A percentile compares a stretch with the other conserved stretches of the same genome.
Evolutionary conservation across 1,140 invertebrate species (phyloP).

Genomic region (Calephelis nemesis): DNA sequence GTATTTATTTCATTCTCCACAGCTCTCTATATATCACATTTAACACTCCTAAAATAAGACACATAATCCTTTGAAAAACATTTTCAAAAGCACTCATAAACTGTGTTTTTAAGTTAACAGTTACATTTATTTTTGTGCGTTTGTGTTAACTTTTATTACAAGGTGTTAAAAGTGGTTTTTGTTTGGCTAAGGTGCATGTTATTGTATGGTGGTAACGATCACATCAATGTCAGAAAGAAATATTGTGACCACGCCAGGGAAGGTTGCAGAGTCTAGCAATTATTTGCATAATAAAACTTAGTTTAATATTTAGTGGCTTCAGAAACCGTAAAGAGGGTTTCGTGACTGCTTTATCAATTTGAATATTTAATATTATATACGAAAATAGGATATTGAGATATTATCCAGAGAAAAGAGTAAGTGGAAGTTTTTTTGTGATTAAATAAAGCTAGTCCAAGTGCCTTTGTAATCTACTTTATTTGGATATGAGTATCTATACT

Average conservation of each 20-base stretch:
- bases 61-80: slow-evolving; percentile 12
- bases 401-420: no score
- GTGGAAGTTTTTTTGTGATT: no score
- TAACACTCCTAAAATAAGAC: slow-evolving; percentile 8
- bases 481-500: no score
- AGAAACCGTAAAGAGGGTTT: slow-evolving; percentile 31
- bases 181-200: background rate
- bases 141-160: slow-evolving; percentile 6
- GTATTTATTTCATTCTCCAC: slow-evolving; percentile 34
- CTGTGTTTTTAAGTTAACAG: slow-evolving; percentile 4
- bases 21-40: background rate
- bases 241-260: slow-evolving; percentile 46
- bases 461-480: no score
- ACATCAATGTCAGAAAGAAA: slow-evolving; percentile 52
- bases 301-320: slow-evolving; percentile 44
- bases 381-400: background rate
- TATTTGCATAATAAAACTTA: slow-evolving; percentile 52
- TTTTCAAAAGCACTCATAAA: slow-evolving; percentile 9
- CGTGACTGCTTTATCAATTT: slow-evolving; percentile 37
- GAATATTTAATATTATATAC: slow-evolving; percentile 1
- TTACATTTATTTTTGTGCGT: slow-evolving; percentile 15
- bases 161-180: slow-evolving; percentile 20
- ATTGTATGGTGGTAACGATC: slow-evolving; percentile 34
- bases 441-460: no score
- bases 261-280: slow-evolving; percentile 40